Conservation (phyloP, 2,888 invertebrate species). For the Polylopha cassiicola region DNA sequence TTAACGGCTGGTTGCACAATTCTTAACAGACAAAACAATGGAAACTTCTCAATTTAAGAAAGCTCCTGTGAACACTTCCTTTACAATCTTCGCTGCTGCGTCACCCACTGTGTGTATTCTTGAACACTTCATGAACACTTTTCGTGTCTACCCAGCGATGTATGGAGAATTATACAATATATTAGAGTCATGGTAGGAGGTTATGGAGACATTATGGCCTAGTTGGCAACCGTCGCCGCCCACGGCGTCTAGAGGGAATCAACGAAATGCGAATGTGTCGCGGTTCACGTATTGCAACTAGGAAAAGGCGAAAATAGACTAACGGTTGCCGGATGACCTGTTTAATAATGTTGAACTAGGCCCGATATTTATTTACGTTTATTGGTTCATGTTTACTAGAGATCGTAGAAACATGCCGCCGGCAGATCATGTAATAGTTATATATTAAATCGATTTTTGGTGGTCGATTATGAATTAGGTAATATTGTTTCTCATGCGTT, state of each 20-base stretch:
- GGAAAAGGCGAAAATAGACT: conserved; percentile 17
- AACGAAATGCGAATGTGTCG: conserved; percentile 49
- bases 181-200: conserved; percentile 35
- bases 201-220: conserved; percentile 62
- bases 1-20: conserved; percentile 60
- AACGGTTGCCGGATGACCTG: conserved; percentile 19
- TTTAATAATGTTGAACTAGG: conserved; percentile 10
- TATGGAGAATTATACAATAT: conserved; percentile 24
- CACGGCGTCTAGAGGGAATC: conserved; percentile 55
- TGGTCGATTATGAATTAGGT: no score
- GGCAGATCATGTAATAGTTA: no score
- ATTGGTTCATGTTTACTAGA: conserved; percentile 1
- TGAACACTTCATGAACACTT: background rate
- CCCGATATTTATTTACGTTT: conserved; percentile 12
- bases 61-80: conserved; percentile 38
- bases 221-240: conserved; percentile 60
- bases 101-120: conserved; percentile 31
- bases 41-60: conserved; percentile 51
- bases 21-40: conserved; percentile 67
- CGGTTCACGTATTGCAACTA: conserved; percentile 25
- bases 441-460: no score
- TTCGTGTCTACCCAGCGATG: conserved; percentile 31
- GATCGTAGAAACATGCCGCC: no score
- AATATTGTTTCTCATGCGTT: no score
- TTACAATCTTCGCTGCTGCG: conserved; percentile 22